Conservation (phyloP, 92 coral and sea anemone genomes). For the Porites lobata region DNA sequence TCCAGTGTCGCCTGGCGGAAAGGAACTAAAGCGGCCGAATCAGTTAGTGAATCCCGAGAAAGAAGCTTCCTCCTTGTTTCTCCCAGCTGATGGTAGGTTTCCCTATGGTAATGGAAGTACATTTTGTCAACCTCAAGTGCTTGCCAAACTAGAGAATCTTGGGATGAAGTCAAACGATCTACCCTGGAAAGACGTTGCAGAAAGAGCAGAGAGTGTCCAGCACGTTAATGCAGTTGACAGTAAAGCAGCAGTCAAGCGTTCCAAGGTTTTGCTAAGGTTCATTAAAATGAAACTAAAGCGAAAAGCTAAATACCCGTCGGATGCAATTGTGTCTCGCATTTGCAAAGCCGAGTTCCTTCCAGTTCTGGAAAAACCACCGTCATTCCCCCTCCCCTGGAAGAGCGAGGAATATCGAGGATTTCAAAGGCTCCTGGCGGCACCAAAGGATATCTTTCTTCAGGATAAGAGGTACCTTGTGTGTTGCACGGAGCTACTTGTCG, state of each 20-base stretch:
- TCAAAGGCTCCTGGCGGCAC: conserved; percentile 10
- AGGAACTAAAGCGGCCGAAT: conserved; percentile 61
- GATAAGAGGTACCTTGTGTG: conserved; percentile 41
- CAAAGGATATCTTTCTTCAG: conserved; percentile 23
- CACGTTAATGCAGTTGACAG: conserved; percentile 43
- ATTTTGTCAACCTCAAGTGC: conserved; percentile 44
- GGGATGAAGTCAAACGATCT: conserved; percentile 81
- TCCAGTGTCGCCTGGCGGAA: conserved; percentile 77
- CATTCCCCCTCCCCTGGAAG: conserved; percentile 58
- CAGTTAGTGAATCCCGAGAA: conserved; percentile 74
- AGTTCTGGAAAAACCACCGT: conserved; percentile 37
- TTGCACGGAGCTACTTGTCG: conserved; percentile 46
- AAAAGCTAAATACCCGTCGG: neutral
- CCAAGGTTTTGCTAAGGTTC: conserved; percentile 41
- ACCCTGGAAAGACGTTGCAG: conserved; percentile 79
- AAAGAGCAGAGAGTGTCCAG: conserved; percentile 77
- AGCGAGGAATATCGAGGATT: conserved; percentile 16
- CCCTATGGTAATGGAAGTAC: conserved; percentile 53
- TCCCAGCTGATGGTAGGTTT: conserved; percentile 77
- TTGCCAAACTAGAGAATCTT: conserved; percentile 59
- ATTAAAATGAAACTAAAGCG: conserved; percentile 41
- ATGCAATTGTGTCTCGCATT: neutral
- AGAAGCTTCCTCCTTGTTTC: conserved; percentile 63
- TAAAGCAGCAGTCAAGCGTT: conserved; percentile 41
- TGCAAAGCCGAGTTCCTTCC: conserved; percentile 43